Evolutionary conservation across 2,113 vertebrate genomes (phyloP), one percentile per base, ranked within the genome.

Genomic region (Gavialis gangeticus): DNA sequence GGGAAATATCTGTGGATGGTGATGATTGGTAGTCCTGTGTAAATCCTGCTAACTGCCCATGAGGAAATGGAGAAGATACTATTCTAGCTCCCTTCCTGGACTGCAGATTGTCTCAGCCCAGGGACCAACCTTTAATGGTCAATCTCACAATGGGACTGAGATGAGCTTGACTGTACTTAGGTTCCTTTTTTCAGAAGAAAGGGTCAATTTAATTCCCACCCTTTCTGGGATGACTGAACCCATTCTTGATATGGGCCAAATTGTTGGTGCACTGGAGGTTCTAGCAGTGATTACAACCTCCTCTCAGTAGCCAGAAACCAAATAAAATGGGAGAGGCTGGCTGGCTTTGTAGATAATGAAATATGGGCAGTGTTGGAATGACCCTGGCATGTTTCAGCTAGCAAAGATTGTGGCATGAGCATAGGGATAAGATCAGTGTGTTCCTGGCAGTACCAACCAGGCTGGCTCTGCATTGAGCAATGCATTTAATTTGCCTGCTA

Each of bases 121-220:
- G 64, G 46, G 37, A 1, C 56, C 25, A 2, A 3, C 2, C 2
- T 13, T 28, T 3, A 2, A 1, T 1, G 60, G 9, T 25, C 5
- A 28, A 75, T 1, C 4, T 2, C 1, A 2, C 0, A 4, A 77
- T 0, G 28, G 37, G 62, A 56, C 0, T 12, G 81, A 1, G 6
- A 0, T 2, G n/a, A 12, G 4, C 71, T 30, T 2, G 12, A 3
- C 2, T 16, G n/a, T 2, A 5, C 0, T 4, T 2, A 34, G 2
- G 64, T 17, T 64, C 18, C 62, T 10, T 0, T 46, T 1, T 0
- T 69, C 63, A 12, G 73, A 63, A 11, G 79, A 3, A 0, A 2
- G 4, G 1, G 2, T 58, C 6, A 57, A 62, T 12, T 30, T 37
- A 79, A 69, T 5, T 46, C n/a, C 54, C 0, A 10, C 79, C 69